Evolutionary conservation across 2,888 invertebrate species (phyloP), one percentile per base, ranked within the genome.

Genomic region (Aspidapion aeneum): DNA sequence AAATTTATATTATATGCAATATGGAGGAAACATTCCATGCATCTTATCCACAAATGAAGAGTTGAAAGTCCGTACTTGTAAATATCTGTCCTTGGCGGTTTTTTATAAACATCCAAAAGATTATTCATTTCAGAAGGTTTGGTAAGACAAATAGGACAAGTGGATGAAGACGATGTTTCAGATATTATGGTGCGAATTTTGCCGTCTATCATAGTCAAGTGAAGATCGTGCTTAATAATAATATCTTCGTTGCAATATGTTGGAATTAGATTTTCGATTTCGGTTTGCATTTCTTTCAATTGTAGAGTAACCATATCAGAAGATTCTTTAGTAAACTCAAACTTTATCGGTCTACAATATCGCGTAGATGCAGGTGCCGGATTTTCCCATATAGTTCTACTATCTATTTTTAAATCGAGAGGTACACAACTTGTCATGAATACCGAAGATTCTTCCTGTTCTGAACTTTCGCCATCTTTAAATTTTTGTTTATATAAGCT

Each of bases 351-450:
- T 56, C 56, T 56, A 21, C 56, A 56, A 17, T 56, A 56, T 16
- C 56, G 56, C 9, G 21, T 56, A 17, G 56, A 56, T 1, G 56
- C 7, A 17, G 56, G 56, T 19, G 7, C 16, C 12, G 21, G 56
- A 21, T 56, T 19, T 12, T 54, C 18, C 19, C 18, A 19, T 17
- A 54, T 18, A 18, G 5, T 72, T 68, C 60, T 71, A 49, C 70
- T 55, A 64, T 74, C 72, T n/a, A n/a, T 52, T 3, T 7, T 5
- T 52, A 52, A 18, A 9, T 52, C 16, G 3, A 52, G 18, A 52
- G 52, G 52, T 18, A 52, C 52, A 3, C 3, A 52, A 52, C 52
- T 52, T n/a, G 52, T 52, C 52, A 52, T 52, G 16, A 52, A 52
- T 18, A 52, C 52, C 7, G 52, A 9, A n/a, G 52, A 52, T 52